These are phyloP conservation scores for Hirtodrosophila confusa DNA, from an alignment of 2,888 invertebrate species.

Conservation along the genomic window DNA sequence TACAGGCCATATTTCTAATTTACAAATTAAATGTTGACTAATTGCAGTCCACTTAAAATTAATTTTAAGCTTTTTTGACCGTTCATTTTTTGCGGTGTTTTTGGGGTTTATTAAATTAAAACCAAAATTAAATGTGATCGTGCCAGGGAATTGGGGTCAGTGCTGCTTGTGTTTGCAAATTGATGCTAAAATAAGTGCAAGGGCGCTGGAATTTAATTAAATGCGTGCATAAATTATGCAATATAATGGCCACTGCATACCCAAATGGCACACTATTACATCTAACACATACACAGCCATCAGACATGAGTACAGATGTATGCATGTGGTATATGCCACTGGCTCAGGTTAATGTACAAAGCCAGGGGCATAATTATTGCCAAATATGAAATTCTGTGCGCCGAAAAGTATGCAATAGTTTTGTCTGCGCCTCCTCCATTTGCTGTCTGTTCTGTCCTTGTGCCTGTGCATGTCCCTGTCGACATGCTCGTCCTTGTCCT, in stretches of 20 bases:
- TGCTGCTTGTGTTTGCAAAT: slow-evolving; percentile 19
- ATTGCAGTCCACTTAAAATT: slow-evolving; percentile 45
- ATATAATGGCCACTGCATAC: slow-evolving; percentile 60
- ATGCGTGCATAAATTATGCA: slow-evolving; percentile 74
- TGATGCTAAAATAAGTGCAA: slow-evolving; percentile 51
- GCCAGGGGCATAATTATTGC: slow-evolving; percentile 64
- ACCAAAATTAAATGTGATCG: slow-evolving; percentile 37
- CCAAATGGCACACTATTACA: slow-evolving; percentile 1
- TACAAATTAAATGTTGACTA: slow-evolving; percentile 50
- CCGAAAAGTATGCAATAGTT: slow-evolving; percentile 62
- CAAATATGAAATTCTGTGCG: slow-evolving; percentile 69
- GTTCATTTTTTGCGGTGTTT: slow-evolving; percentile 49
- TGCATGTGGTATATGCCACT: not conserved
- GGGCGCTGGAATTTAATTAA: slow-evolving; percentile 77
- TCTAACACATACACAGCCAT: not conserved
- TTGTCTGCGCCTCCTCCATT: slow-evolving; percentile 8
- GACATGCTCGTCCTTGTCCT: slow-evolving; percentile 32
- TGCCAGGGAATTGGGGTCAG: slow-evolving; percentile 57
- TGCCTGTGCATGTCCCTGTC: slow-evolving; percentile 18
- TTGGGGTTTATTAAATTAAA: slow-evolving; percentile 57
- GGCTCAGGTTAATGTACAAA: slow-evolving; percentile 18
- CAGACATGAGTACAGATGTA: slow-evolving; percentile 5
- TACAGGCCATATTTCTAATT: slow-evolving; percentile 19
- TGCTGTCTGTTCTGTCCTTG: slow-evolving; percentile 24
- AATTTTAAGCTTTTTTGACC: slow-evolving; percentile 54